These are phyloP conservation scores for Oedothorax gibbosus DNA, from an alignment of 1,140 invertebrate genomes.

Conservation along the genomic window DNA sequence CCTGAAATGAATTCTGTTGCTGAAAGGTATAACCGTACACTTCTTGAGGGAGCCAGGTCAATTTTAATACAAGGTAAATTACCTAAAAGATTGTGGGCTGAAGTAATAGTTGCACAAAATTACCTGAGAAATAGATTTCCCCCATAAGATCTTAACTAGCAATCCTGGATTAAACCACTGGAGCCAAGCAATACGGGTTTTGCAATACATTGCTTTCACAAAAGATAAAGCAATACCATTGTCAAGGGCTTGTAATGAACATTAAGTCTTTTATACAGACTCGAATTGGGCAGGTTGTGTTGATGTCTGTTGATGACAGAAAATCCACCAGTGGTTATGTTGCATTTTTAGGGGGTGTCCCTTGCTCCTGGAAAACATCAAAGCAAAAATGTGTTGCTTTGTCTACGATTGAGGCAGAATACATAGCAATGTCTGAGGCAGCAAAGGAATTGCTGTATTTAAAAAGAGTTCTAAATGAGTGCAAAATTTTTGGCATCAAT, in stretches of 20 bases:
- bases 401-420: conserved; percentile 18
- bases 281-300: not conserved
- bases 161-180: not conserved
- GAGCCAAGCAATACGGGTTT: not conserved
- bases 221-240: no score
- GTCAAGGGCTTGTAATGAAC: no score
- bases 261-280: conserved; percentile 1
- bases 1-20: not conserved
- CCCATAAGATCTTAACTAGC: not conserved
- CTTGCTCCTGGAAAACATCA: not conserved
- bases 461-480: not conserved
- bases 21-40: not conserved
- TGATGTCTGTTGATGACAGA: not conserved
- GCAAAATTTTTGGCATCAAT: not conserved
- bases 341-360: not conserved
- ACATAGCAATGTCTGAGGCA: not conserved
- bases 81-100: not conserved
- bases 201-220: no score
- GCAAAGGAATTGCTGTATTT: not conserved
- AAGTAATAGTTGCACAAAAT: not conserved
- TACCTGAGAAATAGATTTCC: not conserved
- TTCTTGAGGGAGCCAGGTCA: not conserved
- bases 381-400: conserved; percentile 22
- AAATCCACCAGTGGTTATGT: conserved; percentile 27
- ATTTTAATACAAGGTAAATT: not conserved